These are phyloP conservation scores for Apostichopus parvimensis DNA, from an alignment of 35 echinoderm and acorn worm genomes.

Conservation along the genomic window DNA sequence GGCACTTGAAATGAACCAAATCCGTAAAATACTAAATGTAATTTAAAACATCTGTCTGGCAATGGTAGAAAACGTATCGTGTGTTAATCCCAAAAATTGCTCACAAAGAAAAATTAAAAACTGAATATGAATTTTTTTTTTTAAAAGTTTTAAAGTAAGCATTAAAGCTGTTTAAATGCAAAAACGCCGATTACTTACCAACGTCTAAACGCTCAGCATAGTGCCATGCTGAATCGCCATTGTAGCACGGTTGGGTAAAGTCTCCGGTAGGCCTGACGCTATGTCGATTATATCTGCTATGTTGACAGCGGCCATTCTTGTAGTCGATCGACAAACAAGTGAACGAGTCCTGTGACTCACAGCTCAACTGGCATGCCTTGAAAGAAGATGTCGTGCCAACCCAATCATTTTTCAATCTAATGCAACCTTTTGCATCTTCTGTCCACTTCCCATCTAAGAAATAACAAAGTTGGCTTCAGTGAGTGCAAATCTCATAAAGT, in stretches of 20 bases:
- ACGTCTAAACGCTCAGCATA: not conserved
- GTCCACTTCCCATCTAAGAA: not conserved
- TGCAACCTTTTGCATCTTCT: not conserved
- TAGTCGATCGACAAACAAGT: slow-evolving; percentile 7
- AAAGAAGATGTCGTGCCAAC: not conserved
- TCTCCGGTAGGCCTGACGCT: not conserved
- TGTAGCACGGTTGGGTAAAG: slow-evolving; percentile 18
- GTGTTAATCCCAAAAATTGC: too few relatives aligned
- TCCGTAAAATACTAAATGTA: too few relatives aligned
- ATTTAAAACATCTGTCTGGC: too few relatives aligned
- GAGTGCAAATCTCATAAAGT: too few relatives aligned
- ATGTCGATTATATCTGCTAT: not conserved
- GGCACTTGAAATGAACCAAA: too few relatives aligned
- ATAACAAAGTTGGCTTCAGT: too few relatives aligned
- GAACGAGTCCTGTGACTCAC: not conserved
- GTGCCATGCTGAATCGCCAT: not conserved
- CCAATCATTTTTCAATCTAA: not conserved
- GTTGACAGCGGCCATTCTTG: not conserved
- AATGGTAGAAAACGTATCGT: too few relatives aligned
- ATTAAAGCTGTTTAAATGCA: too few relatives aligned
- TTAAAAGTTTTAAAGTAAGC: not conserved
- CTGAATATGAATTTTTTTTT: too few relatives aligned
- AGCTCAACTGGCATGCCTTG: not conserved
- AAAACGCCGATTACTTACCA: not conserved
- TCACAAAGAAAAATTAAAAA: too few relatives aligned